Percentiles rank a stretch among this genome's conserved stretches.
Evolutionary conservation across 2,797 vertebrate genomes (phyloP).

Genomic region (Smutsia temminckii): DNA sequence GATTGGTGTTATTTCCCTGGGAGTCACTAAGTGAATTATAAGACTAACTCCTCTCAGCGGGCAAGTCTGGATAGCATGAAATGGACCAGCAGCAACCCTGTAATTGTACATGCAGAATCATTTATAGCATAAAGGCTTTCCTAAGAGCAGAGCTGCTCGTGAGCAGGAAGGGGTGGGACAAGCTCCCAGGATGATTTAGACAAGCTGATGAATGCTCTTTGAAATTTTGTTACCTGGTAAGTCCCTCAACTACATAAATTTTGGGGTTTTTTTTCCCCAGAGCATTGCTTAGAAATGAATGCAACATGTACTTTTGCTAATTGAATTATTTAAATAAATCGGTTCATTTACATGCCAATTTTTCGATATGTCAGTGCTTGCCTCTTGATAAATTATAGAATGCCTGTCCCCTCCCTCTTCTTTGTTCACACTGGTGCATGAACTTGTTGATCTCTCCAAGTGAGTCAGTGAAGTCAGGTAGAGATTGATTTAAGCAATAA

Average conservation of each 20-base stretch:
- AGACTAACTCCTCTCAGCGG: neutral
- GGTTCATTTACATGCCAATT: conserved; percentile 22
- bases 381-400: neutral
- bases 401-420: neutral
- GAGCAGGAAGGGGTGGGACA: rapidly evolving
- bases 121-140: neutral
- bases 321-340: conserved; percentile 48
- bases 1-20: neutral
- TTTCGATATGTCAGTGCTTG: conserved; percentile 41
- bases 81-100: neutral
- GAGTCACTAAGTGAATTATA: neutral
- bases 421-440: neutral
- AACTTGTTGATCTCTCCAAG: conserved; percentile 55
- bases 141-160: neutral
- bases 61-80: neutral
- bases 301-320: neutral
- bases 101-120: neutral
- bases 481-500: conserved; percentile 26
- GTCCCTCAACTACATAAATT: neutral
- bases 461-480: conserved; percentile 52
- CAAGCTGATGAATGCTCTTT: neutral
- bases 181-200: neutral
- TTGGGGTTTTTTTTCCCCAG: neutral
- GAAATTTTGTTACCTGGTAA: neutral
- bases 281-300: conserved; percentile 38